phyloP scores from a whole-genome alignment of 2,888 invertebrate species.

The Corythucha ciliata region DNA sequence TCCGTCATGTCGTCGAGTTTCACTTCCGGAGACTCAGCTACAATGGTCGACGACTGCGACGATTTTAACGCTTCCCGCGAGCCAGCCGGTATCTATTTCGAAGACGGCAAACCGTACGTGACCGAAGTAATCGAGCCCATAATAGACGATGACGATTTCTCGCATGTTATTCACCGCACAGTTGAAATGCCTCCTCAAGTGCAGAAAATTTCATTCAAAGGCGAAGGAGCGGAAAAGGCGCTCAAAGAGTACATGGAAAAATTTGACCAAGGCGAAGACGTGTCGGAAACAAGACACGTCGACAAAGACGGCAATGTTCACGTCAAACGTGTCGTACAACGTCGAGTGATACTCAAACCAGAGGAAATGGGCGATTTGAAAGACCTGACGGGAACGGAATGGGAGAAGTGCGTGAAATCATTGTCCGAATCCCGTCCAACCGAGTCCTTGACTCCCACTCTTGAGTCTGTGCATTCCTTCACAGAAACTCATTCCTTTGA shows the following conservation, averaged over 20 bases:
- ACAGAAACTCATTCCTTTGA: slow-evolving; percentile 18
- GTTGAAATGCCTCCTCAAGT: slow-evolving; percentile 47
- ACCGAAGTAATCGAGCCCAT: slow-evolving; percentile 45
- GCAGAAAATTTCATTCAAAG: slow-evolving; percentile 46
- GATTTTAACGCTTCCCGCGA: slow-evolving; percentile 47
- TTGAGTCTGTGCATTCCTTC: slow-evolving; percentile 14
- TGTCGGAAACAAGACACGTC: slow-evolving; percentile 45
- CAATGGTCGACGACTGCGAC: slow-evolving; percentile 66
- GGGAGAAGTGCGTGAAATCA: slow-evolving; percentile 40
- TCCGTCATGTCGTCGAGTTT: slow-evolving; percentile 79
- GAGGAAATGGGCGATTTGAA: slow-evolving; percentile 33
- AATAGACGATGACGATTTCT: slow-evolving; percentile 42
- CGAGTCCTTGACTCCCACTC: slow-evolving; percentile 13
- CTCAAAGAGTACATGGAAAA: slow-evolving; percentile 45
- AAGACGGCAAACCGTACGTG: slow-evolving; percentile 43
- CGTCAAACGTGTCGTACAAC: slow-evolving; percentile 45
- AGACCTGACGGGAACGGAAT: slow-evolving; percentile 36
- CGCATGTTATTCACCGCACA: slow-evolving; percentile 44
- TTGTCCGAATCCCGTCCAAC: slow-evolving; percentile 28
- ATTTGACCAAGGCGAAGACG: slow-evolving; percentile 47
- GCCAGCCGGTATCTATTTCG: slow-evolving; percentile 46
- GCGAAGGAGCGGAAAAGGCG: slow-evolving; percentile 46
- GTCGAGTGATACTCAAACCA: slow-evolving; percentile 43
- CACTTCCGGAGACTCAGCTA: slow-evolving; percentile 73
- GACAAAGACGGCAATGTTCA: slow-evolving; percentile 49